A percentile compares a stretch with the other conserved stretches of the same genome.
These are phyloP conservation scores for Cyprinodon diabolis DNA, from an alignment of 2,797 vertebrate genomes.

Conservation along the genomic window DNA sequence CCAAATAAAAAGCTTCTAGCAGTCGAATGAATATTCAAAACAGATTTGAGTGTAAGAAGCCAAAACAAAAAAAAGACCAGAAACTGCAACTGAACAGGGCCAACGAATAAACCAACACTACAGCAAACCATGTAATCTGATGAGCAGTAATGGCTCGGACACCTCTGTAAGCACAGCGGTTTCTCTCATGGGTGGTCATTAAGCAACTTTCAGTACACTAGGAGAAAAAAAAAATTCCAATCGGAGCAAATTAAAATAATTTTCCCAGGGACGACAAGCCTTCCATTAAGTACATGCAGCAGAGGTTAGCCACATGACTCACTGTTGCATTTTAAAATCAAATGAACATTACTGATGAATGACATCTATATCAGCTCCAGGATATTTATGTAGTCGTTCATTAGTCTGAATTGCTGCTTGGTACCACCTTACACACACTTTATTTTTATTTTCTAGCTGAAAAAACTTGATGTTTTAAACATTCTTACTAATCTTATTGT, in stretches of 20 bases:
- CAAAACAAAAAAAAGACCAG: conserved; percentile 3
- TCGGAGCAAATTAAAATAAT: conserved; percentile 41
- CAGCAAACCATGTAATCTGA: conserved; percentile 41
- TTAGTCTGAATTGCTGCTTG: not conserved
- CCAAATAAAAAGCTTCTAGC: conserved; percentile 5
- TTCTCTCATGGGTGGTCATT: conserved; percentile 63
- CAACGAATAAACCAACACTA: conserved; percentile 30
- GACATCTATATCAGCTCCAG: conserved; percentile 24
- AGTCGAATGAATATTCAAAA: conserved; percentile 17
- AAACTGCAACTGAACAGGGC: conserved; percentile 21
- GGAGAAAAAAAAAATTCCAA: conserved; percentile 33
- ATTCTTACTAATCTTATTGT: conserved; percentile 2
- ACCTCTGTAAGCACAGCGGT: conserved; percentile 26
- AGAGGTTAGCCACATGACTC: conserved; percentile 22
- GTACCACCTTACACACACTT: not conserved
- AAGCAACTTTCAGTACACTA: conserved; percentile 45
- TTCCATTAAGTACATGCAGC: conserved; percentile 17
- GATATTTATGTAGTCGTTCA: conserved; percentile 25
- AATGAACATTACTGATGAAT: conserved; percentile 7
- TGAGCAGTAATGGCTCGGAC: conserved; percentile 47
- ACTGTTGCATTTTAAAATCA: conserved; percentile 13
- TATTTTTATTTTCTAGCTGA: not conserved
- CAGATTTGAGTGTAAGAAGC: conserved; percentile 9
- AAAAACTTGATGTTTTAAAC: not conserved
- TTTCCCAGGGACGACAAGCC: conserved; percentile 24